Evolutionary conservation across 2,113 vertebrate genomes (phyloP), one percentile per base, ranked within the genome.

Genomic region (Thalassoma bifasciatum): DNA sequence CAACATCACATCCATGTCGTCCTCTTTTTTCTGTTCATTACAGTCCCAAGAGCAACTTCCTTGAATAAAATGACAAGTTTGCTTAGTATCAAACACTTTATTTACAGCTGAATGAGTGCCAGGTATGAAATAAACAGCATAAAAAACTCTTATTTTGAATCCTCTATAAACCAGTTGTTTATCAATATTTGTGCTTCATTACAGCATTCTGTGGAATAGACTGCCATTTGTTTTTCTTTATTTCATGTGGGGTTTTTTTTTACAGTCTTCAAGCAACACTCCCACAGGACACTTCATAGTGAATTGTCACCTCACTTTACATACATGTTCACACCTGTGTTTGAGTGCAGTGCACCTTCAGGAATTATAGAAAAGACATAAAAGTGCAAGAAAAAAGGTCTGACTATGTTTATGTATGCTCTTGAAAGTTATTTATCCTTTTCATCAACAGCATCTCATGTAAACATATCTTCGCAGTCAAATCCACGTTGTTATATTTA

Each of bases 1-100:
- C 2, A 6, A 49, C 12, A 42, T 26, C 44, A 30, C 30, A 30
- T 6, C 3, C 3, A 4, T 30, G 6, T 30, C 30, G 6, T 30
- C 30, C 6, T 30, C 30, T 30, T 30, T 30, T 30, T 30, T 30
- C 30, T 30, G 30, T 30, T 30, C 6, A 14, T 46, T 2, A 5
- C 17, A 17, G 8, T 19, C 6, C 5, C 6, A 56, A 64, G 60
- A 66, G 34, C 2, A 6, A 49, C 14, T 46, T 36, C 44, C 8
- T 23, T 65, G 13, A 82, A 76, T 71, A 82, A 81, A 70, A 37
- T 22, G 23, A 62, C 22, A 58, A 74, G 3, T 63, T 91, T 92
- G 90, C 91, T 91, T 86, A 66, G 19, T 56, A 60, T 57, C 50
- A 86, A 72, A 83, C 26, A 80, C 57, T 52, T 86, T 75, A 23